Evolutionary conservation across 2,113 vertebrate species (phyloP).

Genomic region (Prunella himalayana): DNA sequence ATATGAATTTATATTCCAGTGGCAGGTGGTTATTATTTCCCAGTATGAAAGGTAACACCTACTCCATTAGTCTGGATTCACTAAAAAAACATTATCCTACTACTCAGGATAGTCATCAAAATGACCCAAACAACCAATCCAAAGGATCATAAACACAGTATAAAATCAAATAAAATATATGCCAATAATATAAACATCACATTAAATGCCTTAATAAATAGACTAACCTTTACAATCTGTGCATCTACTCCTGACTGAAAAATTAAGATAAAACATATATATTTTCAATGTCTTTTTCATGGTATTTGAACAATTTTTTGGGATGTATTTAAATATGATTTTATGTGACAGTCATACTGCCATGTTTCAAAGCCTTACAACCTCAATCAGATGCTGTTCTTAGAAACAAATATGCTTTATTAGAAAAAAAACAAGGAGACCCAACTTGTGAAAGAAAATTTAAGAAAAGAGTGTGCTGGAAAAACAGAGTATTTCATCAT

Average conservation of each 20-base stretch:
- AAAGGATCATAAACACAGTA: neutral
- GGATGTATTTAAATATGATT: neutral
- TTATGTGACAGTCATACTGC: neutral
- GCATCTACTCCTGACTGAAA: neutral
- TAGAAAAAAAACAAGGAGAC: neutral
- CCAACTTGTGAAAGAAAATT: neutral
- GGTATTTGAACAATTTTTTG: neutral
- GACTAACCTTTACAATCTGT: neutral
- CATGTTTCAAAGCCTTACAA: neutral
- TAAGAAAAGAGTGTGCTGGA: neutral
- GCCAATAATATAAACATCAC: neutral
- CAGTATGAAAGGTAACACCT: constrained; percentile 31
- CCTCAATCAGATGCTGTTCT: neutral
- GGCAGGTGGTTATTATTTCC: neutral
- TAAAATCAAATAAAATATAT: neutral
- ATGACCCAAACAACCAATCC: neutral
- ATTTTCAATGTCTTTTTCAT: neutral
- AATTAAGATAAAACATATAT: neutral
- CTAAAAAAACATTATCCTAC: neutral
- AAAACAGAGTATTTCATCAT: neutral
- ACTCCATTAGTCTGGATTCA: neutral
- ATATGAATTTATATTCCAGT: constrained; percentile 31
- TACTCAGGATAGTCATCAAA: neutral
- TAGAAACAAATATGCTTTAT: neutral
- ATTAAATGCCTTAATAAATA: neutral